Evolutionary conservation across 2,113 vertebrate species (phyloP).

Genomic region (Cnemophilus loriae): DNA sequence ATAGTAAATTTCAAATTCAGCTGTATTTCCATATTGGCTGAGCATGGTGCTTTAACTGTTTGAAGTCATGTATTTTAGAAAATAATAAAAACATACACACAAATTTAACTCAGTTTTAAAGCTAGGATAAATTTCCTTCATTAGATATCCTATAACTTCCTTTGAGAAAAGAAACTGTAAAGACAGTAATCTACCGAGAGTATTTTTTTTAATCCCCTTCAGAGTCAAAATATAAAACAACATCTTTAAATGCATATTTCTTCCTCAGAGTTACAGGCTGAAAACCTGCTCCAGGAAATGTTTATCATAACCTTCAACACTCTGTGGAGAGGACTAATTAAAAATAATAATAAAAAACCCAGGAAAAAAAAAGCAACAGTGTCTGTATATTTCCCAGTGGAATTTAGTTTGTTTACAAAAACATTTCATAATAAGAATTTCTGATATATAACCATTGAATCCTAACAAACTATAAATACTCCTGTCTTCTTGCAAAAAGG

Average conservation of each 20-base stretch:
- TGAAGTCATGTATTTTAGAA: slow-evolving; percentile 20
- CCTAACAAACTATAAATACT: neutral
- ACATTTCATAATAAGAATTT: slow-evolving; percentile 25
- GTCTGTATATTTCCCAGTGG: slow-evolving; percentile 53
- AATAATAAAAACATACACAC: neutral
- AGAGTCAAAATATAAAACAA: slow-evolving; percentile 13
- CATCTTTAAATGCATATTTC: slow-evolving; percentile 37
- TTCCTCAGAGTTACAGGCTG: neutral
- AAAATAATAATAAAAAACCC: slow-evolving; percentile 29
- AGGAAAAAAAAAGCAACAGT: neutral
- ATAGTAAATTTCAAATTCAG: slow-evolving; percentile 86
- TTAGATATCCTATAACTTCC: neutral
- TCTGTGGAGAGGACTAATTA: slow-evolving; percentile 52
- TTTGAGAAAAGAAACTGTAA: neutral
- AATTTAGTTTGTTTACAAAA: slow-evolving; percentile 46
- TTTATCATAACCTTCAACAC: slow-evolving; percentile 51
- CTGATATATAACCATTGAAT: slow-evolving; percentile 7
- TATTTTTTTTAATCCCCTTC: neutral
- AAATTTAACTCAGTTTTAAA: neutral
- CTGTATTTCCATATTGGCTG: slow-evolving; percentile 82
- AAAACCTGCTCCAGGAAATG: slow-evolving; percentile 37
- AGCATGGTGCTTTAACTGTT: slow-evolving; percentile 75
- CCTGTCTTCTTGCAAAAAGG: neutral
- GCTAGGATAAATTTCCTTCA: neutral
- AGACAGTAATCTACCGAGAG: neutral